phyloP scores from a whole-genome alignment of 2,888 invertebrate genomes.

The Platerodrilus igneus region DNA sequence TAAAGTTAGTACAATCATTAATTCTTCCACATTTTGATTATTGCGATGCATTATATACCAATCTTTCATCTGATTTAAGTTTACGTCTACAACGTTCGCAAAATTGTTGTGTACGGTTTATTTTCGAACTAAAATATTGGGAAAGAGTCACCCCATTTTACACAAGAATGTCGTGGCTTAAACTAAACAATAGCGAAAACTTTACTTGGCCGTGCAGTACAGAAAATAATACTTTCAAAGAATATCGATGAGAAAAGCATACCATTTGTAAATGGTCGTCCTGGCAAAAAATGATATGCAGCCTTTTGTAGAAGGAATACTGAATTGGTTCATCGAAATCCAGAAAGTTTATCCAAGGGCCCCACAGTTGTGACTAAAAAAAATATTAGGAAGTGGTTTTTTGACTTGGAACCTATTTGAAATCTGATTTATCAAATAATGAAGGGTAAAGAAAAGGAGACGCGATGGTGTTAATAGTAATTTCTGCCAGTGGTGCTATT shows the following conservation, averaged over 20 bases:
- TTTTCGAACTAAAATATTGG: too few relatives aligned
- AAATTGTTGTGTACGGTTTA: too few relatives aligned
- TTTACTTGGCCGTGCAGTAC: too few relatives aligned
- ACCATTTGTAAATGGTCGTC: slow-evolving; percentile 12
- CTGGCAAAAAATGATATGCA: slow-evolving; percentile 22
- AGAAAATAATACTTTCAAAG: slow-evolving; percentile 9
- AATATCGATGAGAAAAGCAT: slow-evolving; percentile 12
- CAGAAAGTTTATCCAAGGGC: slow-evolving; percentile 19
- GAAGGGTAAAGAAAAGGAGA: slow-evolving; percentile 16
- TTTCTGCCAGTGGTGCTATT: slow-evolving; percentile 14
- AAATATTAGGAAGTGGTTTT: slow-evolving; percentile 20
- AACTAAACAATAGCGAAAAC: too few relatives aligned
- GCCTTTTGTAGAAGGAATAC: slow-evolving; percentile 18
- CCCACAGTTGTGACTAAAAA: slow-evolving; percentile 21
- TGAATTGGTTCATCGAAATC: too few relatives aligned
- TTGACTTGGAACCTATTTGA: slow-evolving; percentile 10
- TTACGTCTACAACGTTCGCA: too few relatives aligned
- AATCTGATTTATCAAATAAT: slow-evolving; percentile 11
- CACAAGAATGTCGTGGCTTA: too few relatives aligned
- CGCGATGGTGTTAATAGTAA: slow-evolving; percentile 15
- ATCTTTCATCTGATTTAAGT: too few relatives aligned
- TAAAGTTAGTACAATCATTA: too few relatives aligned
- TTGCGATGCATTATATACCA: too few relatives aligned
- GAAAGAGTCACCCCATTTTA: too few relatives aligned
- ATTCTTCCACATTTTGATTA: too few relatives aligned